Conservation (phyloP, 2,113 vertebrate genomes). For the rabbit (Oryctolagus cuniculus) region DNA sequence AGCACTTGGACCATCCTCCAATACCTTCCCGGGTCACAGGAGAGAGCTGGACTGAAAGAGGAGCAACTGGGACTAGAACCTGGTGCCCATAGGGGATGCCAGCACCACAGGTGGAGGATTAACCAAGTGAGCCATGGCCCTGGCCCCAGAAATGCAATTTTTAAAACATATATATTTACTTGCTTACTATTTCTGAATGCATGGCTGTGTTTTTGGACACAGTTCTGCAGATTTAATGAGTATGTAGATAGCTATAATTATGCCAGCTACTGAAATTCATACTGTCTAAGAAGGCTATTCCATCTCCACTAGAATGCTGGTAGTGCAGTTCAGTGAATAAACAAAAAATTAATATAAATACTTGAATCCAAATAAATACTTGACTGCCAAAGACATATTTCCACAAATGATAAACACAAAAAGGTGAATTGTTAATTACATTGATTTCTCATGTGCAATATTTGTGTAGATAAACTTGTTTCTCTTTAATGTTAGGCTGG, state of each 20-base stretch:
- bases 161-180: conserved; percentile 88
- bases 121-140: too few relatives aligned
- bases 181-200: conserved; percentile 88
- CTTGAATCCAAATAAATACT: conserved; percentile 78
- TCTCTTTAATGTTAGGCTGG: conserved; percentile 87
- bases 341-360: conserved; percentile 89
- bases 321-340: conserved; percentile 90
- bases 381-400: conserved; percentile 87
- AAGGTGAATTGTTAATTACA: conserved; percentile 83
- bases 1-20: too few relatives aligned
- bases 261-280: conserved; percentile 92
- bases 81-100: too few relatives aligned
- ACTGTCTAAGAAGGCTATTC: conserved; percentile 91
- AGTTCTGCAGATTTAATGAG: conserved; percentile 92
- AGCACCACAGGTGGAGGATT: too few relatives aligned
- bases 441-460: conserved; percentile 83
- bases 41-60: too few relatives aligned
- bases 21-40: too few relatives aligned
- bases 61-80: too few relatives aligned
- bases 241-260: conserved; percentile 94
- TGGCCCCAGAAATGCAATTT: too few relatives aligned
- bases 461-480: conserved; percentile 86
- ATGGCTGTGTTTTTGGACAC: conserved; percentile 92
- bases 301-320: conserved; percentile 90
- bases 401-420: conserved; percentile 86